These are phyloP conservation scores for Altica lythri DNA, from an alignment of 2,888 invertebrate species.

Conservation along the genomic window DNA sequence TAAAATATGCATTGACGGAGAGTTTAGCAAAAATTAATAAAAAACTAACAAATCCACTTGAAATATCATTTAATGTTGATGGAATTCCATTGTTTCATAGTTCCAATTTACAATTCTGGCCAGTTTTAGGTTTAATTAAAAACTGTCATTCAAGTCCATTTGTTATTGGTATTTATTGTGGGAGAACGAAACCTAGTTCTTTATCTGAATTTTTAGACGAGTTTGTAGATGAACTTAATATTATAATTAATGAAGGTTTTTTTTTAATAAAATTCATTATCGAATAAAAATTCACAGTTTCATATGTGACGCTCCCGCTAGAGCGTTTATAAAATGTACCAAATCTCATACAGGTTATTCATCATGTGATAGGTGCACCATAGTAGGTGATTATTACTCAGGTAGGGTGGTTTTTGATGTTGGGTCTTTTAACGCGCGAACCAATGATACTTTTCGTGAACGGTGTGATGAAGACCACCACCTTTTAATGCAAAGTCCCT, in stretches of 20 bases:
- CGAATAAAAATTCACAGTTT: constrained; percentile 18
- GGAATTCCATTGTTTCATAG: constrained; percentile 29
- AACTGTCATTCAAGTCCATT: constrained; percentile 25
- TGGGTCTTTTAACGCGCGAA: not conserved
- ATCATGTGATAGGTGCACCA: constrained; percentile 25
- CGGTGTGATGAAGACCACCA: constrained; percentile 23
- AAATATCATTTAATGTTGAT: constrained; percentile 23
- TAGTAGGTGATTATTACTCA: constrained; percentile 15
- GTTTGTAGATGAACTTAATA: constrained; percentile 26
- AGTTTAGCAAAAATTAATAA: constrained; percentile 7
- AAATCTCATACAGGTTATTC: constrained; percentile 26
- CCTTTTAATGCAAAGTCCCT: too few relatives aligned
- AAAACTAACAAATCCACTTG: not conserved
- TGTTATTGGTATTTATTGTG: constrained; percentile 30
- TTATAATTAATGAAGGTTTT: constrained; percentile 15
- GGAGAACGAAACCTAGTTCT: constrained; percentile 27
- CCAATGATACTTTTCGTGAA: constrained; percentile 10
- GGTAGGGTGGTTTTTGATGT: constrained; percentile 12
- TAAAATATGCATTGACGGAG: constrained; percentile 5
- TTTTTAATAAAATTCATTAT: constrained; percentile 18
- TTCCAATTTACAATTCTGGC: constrained; percentile 25
- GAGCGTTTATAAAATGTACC: constrained; percentile 27
- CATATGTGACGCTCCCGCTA: constrained; percentile 30
- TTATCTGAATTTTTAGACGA: constrained; percentile 24
- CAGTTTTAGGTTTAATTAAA: constrained; percentile 25